Conservation (phyloP, 2,797 vertebrate species). For the Gephyroberyx darwinii region DNA sequence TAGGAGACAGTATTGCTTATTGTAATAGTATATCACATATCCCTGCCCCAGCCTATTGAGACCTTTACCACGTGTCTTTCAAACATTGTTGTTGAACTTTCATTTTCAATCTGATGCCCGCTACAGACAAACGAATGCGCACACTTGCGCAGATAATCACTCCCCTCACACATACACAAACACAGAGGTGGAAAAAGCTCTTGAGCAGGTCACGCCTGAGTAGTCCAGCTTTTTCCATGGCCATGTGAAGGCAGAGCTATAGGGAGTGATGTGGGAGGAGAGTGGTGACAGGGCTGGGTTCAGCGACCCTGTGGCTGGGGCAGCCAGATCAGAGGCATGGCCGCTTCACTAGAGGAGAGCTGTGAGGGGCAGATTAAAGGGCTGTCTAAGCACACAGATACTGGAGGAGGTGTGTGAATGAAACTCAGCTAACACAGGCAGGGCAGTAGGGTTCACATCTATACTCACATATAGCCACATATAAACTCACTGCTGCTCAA, state of each 20-base stretch:
- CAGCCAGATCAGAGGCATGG: constrained; percentile 77
- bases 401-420: constrained; percentile 58
- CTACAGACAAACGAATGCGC: constrained; percentile 31
- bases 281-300: constrained; percentile 83
- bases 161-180: constrained; percentile 35
- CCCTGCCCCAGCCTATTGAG: too few species aligned
- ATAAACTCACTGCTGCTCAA: constrained; percentile 4
- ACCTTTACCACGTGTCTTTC: neutral
- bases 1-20: constrained; percentile 2
- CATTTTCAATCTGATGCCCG: constrained; percentile 34
- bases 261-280: constrained; percentile 72
- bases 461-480: constrained; percentile 38
- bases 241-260: constrained; percentile 64
- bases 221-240: constrained; percentile 79
- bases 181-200: constrained; percentile 79
- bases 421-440: constrained; percentile 67
- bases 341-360: constrained; percentile 72
- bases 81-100: constrained; percentile 9
- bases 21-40: neutral
- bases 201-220: constrained; percentile 77
- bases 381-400: constrained; percentile 72
- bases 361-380: constrained; percentile 78
- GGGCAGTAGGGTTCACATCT: constrained; percentile 42
- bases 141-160: constrained; percentile 40
- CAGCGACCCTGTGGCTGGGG: constrained; percentile 62